Evolutionary conservation across 2,797 vertebrate species (phyloP), one percentile per base, ranked within the genome.

Genomic region (Brotogeris chrysoptera): DNA sequence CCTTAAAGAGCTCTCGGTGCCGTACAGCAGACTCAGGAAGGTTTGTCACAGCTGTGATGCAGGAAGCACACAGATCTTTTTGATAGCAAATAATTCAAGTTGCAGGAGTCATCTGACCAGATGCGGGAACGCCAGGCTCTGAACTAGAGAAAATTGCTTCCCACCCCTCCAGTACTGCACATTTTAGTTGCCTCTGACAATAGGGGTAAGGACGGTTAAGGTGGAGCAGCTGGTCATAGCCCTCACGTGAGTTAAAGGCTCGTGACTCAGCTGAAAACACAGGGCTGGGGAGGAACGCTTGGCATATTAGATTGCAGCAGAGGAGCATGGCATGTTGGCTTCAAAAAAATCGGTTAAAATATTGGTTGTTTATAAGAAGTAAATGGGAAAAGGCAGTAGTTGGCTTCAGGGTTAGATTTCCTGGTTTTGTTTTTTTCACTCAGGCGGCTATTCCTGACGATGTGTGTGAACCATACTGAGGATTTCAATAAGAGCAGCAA

Each of bases 181-280:
- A 32, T 65, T 87, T 89, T 43, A 63, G 38, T 38, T 83, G 81
- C 30, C 46, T 92, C 41, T 72, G 47, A 87, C 77, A 78, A n/a
- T 15, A 41, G 38, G 21, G 43, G 8, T 86, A 39, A 80, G 34
- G 38, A 69, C 13, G 63, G 41, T 81, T 74, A 95, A 65, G 83
- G 76, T 86, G 72, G 80, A 94, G 65, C 94, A 93, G 63, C 91
- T 94, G 91, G 41, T 93, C 64, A 6, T 43, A 36, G 52, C 44
- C 63, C 50, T 72, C 50, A 70, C 2, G 6, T 23, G 77, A 92
- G 55, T 60, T 66, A 74, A 74, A 90, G 50, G 55, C 24, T 93
- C 0, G 0, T 84, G 53, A 81, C 78, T 90, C 76, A 89, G 72
- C 63, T 73, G 88, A 90, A 96, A 86, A 38, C 8, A 13, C 2